Base-by-base conservation (phyloP, 2,888 invertebrate genomes). In the Entomobrya proxima region DNA sequence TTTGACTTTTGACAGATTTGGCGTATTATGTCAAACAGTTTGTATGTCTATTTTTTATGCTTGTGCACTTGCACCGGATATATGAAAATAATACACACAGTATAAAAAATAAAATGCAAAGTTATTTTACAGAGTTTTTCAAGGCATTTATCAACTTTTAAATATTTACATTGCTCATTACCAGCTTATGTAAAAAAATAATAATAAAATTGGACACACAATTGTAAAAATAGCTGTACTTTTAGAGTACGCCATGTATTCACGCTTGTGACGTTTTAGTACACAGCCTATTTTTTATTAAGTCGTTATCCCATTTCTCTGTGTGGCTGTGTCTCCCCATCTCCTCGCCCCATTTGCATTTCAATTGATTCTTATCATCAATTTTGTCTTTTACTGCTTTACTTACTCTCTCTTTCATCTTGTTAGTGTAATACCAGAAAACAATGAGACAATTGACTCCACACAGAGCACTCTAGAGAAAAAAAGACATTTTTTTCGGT, bases 1-100 rank as follows among this genome's bases (percentile, higher is more conserved):
- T 79, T 80, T 85, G 85, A 85, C 85, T 80, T 85, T 85, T 85
- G 80, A 85, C 85, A 85, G 85, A 85, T 85, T 85, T 85, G 67
- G 75, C 85, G 80, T 85, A 80, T 85, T 85, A 85, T 80, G 80
- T 80, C 80, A 85, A 85, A 85, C 85, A 32, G 67, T 80, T 85
- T 85, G 55, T 32, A 72, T 72, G n/a, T 77, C 21, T 35, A n/a
- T 18, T n/a, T 47, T 72, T n/a, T 6, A 32, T 61, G n/a, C 30
- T 67, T 24, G 21, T 11, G 18, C 9, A n/a, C 52, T 52, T 52
- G 7, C 47, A 15, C n/a, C 47, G n/a, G 9, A 47, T 47, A 15
- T 15, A 4, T 5, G 47, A 15, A 15, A 47, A 47, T 11, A 47
- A 11, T 47, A 47, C 47, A 13, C 2, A 44, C 13, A 44, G 44